A percentile compares a stretch with the other conserved stretches of the same genome.
These are phyloP conservation scores for Phengaris arion DNA, from an alignment of 2,888 invertebrate genomes.

Conservation along the genomic window DNA sequence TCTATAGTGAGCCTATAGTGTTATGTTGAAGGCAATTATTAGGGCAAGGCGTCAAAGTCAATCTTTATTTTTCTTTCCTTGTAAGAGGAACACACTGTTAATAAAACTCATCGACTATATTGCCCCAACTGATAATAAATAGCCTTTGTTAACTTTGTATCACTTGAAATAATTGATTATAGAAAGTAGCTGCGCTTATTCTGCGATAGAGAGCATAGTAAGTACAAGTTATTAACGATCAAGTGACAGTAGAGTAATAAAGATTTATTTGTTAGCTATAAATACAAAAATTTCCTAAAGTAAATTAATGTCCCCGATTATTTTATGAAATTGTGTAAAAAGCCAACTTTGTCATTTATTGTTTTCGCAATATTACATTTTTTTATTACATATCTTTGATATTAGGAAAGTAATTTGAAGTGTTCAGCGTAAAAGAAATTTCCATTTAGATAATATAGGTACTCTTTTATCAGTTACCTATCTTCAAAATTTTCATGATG, in stretches of 20 bases:
- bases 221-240: neutral
- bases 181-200: neutral
- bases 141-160: neutral
- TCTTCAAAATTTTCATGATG: neutral
- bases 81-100: neutral
- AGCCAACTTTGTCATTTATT: neutral
- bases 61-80: no score
- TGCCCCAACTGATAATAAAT: no score
- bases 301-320: neutral
- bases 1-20: neutral
- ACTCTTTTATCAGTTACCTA: no score
- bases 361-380: neutral
- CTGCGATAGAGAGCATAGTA: neutral
- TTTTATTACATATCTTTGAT: constrained; percentile 20
- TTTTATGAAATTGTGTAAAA: neutral
- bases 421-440: neutral
- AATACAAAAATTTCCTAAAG: neutral
- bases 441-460: neutral
- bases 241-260: neutral
- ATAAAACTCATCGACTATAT: neutral
- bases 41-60: neutral
- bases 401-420: constrained; percentile 11
- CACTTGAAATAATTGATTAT: neutral
- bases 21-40: neutral
- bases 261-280: neutral